A percentile compares a stretch with the other conserved stretches of the same genome.
Conservation (phyloP, 1,140 invertebrate species). For the Caenorhabditis tropicalis region DNA sequence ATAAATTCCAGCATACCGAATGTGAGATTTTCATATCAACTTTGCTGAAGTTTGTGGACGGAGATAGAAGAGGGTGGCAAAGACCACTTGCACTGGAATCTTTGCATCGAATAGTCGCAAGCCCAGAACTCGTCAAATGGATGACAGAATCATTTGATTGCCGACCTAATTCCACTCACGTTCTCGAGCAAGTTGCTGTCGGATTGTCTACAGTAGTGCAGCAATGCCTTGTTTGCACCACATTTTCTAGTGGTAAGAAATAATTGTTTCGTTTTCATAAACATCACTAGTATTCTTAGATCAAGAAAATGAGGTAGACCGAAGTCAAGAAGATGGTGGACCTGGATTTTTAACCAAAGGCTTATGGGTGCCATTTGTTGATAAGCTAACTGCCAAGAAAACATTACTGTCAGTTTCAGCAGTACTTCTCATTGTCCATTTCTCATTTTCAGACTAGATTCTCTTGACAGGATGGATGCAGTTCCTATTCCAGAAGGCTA, state of each 20-base stretch:
- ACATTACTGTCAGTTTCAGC: conserved; percentile 1
- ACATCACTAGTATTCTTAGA: not conserved
- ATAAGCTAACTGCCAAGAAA: conserved; percentile 47
- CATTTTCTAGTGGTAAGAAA: conserved; percentile 18
- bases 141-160: conserved; percentile 33
- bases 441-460: conserved; percentile 44
- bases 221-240: not conserved
- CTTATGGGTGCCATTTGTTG: conserved; percentile 47
- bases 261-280: not conserved
- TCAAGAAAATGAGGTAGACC: conserved; percentile 37
- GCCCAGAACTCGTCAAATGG: conserved; percentile 83
- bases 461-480: conserved; percentile 48
- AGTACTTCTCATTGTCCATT: not conserved
- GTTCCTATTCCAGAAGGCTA: conserved; percentile 44
- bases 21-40: conserved; percentile 97
- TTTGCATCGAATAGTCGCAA: conserved; percentile 88
- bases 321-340: conserved; percentile 42
- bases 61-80: conserved; percentile 94
- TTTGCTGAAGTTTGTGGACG: conserved; percentile 94
- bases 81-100: conserved; percentile 91
- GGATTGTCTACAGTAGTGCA: not conserved
- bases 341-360: conserved; percentile 43
- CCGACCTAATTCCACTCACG: conserved; percentile 2
- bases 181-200: not conserved
- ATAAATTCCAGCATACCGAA: conserved; percentile 83